Evolutionary conservation across 1,140 invertebrate species (phyloP).

Genomic region (Amyelois transitella): DNA sequence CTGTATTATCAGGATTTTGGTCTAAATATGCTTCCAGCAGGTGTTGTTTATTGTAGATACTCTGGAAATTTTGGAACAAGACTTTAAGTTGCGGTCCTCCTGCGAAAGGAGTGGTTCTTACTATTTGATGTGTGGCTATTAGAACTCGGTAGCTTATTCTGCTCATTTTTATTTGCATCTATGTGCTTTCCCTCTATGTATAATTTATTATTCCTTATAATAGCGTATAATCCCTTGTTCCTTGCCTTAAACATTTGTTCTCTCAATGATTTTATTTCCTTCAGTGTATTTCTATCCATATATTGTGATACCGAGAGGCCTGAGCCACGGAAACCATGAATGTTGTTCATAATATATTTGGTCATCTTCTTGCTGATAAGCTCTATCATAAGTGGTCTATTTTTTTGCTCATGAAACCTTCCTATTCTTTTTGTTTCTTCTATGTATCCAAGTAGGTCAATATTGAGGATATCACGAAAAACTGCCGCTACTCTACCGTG

Average conservation of each 20-base stretch:
- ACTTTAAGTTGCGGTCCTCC: slow-evolving; percentile 1
- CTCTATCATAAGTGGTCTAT: slow-evolving; percentile 9
- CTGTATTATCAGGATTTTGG: slow-evolving; percentile 1
- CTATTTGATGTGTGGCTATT: background rate
- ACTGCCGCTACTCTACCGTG: background rate
- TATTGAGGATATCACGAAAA: slow-evolving; percentile 4
- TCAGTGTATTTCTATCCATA: background rate
- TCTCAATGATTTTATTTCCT: background rate
- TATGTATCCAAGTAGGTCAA: slow-evolving; percentile 10
- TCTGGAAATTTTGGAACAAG: slow-evolving; percentile 11
- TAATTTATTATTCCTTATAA: background rate
- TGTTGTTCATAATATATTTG: slow-evolving; percentile 11
- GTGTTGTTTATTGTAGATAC: slow-evolving; percentile 10
- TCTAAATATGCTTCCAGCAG: slow-evolving; percentile 9
- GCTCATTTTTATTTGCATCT: background rate
- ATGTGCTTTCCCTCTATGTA: background rate
- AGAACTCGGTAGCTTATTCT: background rate
- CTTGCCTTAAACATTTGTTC: background rate
- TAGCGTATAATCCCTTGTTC: background rate
- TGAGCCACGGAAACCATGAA: background rate
- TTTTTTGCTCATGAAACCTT: background rate
- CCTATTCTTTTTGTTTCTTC: slow-evolving; percentile 14
- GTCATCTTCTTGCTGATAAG: slow-evolving; percentile 14
- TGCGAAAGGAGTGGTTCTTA: background rate
- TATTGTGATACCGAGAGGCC: slow-evolving; percentile 5